Conservation (phyloP, 2,888 invertebrate species). For the Netelia melanura region DNA sequence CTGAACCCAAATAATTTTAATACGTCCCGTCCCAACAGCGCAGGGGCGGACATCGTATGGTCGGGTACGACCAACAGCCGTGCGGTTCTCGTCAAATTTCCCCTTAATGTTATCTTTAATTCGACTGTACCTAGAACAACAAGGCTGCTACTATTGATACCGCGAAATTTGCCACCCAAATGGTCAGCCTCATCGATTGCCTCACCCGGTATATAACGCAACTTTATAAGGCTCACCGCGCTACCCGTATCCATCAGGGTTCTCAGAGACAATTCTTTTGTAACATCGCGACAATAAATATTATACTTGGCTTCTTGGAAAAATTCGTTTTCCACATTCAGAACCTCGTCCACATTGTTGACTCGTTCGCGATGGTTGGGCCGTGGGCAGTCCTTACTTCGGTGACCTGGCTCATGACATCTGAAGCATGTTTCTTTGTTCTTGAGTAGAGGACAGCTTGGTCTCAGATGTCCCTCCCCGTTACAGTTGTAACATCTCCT, state of each 20-base stretch:
- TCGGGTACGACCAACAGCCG: slow-evolving; percentile 59
- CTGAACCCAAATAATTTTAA: slow-evolving; percentile 23
- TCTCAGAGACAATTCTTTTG: background rate
- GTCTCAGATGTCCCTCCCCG: background rate
- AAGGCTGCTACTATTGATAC: slow-evolving; percentile 48
- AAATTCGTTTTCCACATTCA: slow-evolving; percentile 8
- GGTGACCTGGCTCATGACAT: slow-evolving; percentile 27
- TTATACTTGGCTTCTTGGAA: background rate
- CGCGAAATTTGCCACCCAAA: slow-evolving; percentile 15
- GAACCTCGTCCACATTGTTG: slow-evolving; percentile 6
- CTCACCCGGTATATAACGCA: slow-evolving; percentile 40
- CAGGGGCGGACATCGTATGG: slow-evolving; percentile 48
- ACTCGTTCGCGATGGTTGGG: background rate
- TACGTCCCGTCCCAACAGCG: slow-evolving; percentile 34
- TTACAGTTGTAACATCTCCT: slow-evolving; percentile 4
- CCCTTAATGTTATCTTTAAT: slow-evolving; percentile 20
- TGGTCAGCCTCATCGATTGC: slow-evolving; percentile 28
- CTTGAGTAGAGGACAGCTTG: background rate
- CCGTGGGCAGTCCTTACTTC: slow-evolving; percentile 4
- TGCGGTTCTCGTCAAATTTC: background rate
- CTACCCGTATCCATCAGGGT: slow-evolving; percentile 55
- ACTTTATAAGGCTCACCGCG: slow-evolving; percentile 53
- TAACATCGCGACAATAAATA: background rate
- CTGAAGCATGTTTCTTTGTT: background rate
- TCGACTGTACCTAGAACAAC: slow-evolving; percentile 45